These are phyloP conservation scores for Thymelicus acteon DNA, from an alignment of 2,888 invertebrate species.

Conservation along the genomic window DNA sequence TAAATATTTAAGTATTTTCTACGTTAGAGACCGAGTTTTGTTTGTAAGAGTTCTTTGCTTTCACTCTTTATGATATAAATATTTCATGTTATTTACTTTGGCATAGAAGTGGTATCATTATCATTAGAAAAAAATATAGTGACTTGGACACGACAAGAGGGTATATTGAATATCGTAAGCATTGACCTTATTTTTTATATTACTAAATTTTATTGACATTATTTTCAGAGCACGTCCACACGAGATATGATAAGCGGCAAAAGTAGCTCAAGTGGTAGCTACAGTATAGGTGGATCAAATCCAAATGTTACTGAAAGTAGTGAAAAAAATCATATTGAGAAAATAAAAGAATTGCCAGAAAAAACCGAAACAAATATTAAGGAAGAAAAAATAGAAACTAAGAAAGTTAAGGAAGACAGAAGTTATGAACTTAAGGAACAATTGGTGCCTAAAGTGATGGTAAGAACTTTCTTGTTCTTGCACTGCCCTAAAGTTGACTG, in stretches of 20 bases:
- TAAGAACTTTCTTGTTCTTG: constrained; percentile 43
- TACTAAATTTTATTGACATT: not conserved
- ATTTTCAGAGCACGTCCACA: constrained; percentile 52
- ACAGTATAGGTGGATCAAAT: constrained; percentile 79
- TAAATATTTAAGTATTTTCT: no score
- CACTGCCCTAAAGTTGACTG: not conserved
- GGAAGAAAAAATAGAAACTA: constrained; percentile 56
- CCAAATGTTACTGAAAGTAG: constrained; percentile 71
- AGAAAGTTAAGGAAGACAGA: constrained; percentile 47
- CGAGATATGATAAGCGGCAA: constrained; percentile 75
- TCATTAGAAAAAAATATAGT: no score
- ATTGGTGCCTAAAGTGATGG: constrained; percentile 74
- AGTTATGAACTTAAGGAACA: constrained; percentile 61
- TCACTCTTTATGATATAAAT: no score
- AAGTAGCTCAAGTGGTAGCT: constrained; percentile 82
- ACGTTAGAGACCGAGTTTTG: no score
- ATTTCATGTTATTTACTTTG: no score
- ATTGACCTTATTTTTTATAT: not conserved
- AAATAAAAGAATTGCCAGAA: constrained; percentile 59
- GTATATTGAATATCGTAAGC: no score
- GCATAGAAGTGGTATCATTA: no score
- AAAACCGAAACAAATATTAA: constrained; percentile 52
- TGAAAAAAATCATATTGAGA: constrained; percentile 63
- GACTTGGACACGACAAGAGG: no score
- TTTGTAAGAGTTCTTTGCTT: no score